Evolutionary conservation across 2,888 invertebrate genomes (phyloP), one percentile per base, ranked within the genome.

Genomic region (Lasioglossum figueresi): DNA sequence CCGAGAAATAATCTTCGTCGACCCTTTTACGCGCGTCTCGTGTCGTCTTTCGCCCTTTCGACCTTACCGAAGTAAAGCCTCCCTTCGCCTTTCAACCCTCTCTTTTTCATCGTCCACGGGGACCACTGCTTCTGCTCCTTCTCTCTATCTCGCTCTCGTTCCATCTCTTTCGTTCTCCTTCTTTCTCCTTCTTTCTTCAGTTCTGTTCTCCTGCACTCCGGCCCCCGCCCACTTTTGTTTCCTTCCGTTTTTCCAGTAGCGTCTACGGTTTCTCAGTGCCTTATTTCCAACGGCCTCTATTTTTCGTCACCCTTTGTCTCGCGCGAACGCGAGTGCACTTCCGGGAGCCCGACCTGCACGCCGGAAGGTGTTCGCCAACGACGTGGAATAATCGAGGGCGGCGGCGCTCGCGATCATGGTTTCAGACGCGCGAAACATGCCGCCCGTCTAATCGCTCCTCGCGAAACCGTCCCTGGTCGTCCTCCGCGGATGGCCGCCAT

Each of bases 1-100:
- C 76, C 56, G 72, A 75, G 84, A 77, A 92, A 91, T 92, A 90
- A 92, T 90, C 89, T 92, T 87, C 89, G 80, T 59, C 86, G 85
- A 88, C 81, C 83, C 87, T 88, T 89, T 91, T 91, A 79, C 88
- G 80, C 78, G 73, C 87, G 81, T 82, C 80, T 89, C 81, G 84
- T 84, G 86, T 88, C 89, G 82, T 84, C 80, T 85, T 88, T 87
- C 74, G 82, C 83, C 79, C 83, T 87, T 85, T 85, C 83, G 79
- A 74, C 75, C 84, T 76, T 75, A 80, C 75, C 71, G 74, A 84
- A 82, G 75, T 79, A 56, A 75, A 80, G 73, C 82, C 71, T 76
- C 70, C 76, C 79, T 79, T 73, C 78, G 66, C 72, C 76, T 70
- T 76, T 74, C 82, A 79, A 76, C 79, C 74, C 70, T 45, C 75